These are phyloP conservation scores for Folsomia manolachei DNA, from an alignment of 2,888 invertebrate species.

Conservation along the genomic window DNA sequence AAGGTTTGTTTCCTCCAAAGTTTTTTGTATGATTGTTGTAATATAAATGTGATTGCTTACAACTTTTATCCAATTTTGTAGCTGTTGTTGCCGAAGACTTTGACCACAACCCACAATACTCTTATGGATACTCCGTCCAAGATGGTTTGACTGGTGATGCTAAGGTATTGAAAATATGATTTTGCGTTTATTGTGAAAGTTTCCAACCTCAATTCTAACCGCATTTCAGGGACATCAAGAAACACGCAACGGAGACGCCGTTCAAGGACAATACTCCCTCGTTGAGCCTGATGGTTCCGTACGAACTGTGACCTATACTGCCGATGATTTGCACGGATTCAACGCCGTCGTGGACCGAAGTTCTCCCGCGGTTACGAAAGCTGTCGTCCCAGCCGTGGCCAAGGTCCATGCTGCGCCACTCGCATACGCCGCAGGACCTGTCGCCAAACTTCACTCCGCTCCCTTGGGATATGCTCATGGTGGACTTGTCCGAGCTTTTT, in stretches of 20 bases:
- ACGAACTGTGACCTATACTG: background rate
- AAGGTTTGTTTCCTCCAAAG: constrained; percentile 10
- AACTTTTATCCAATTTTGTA: background rate
- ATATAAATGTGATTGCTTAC: background rate
- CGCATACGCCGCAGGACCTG: constrained; percentile 29
- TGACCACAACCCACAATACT: constrained; percentile 23
- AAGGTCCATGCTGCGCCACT: constrained; percentile 28
- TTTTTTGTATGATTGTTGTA: background rate
- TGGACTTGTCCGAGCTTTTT: background rate
- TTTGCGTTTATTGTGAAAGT: no score
- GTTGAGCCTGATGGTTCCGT: background rate
- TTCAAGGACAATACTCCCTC: background rate
- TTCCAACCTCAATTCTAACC: no score
- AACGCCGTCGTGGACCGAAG: constrained; percentile 19
- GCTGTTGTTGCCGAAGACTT: constrained; percentile 18
- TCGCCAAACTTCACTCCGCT: background rate
- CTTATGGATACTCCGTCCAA: constrained; percentile 18
- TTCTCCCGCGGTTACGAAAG: background rate
- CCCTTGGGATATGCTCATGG: background rate
- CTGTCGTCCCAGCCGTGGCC: constrained; percentile 3
- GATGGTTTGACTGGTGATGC: constrained; percentile 18
- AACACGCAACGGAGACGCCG: background rate
- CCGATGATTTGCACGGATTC: constrained; percentile 13
- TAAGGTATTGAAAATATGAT: no score
- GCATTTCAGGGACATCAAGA: background rate